phyloP scores from a whole-genome alignment of 2,888 invertebrate genomes.

The Amphipyra tragopoginis region DNA sequence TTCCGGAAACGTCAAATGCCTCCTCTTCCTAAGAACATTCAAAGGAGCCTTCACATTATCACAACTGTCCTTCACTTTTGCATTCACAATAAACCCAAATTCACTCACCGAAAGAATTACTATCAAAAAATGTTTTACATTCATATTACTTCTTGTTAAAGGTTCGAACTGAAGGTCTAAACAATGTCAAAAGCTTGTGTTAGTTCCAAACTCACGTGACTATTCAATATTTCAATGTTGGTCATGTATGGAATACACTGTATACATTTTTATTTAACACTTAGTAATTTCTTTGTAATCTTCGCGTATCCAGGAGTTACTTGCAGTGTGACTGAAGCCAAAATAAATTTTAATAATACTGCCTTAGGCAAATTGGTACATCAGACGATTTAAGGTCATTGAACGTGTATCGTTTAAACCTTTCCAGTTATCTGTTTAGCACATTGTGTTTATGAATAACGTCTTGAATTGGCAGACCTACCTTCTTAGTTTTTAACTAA shows the following conservation, averaged over 20 bases:
- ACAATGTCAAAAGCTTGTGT: conserved; percentile 19
- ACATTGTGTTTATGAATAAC: conserved; percentile 14
- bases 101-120: conserved; percentile 56
- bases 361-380: background rate
- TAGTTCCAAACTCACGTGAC: conserved; percentile 21
- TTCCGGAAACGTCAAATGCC: conserved; percentile 80
- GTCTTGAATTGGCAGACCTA: background rate
- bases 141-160: conserved; percentile 39
- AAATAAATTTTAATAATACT: conserved; percentile 19
- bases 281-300: background rate
- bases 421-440: conserved; percentile 28
- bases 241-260: conserved; percentile 17
- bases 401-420: conserved; percentile 11
- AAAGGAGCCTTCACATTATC: conserved; percentile 76
- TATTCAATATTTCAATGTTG: conserved; percentile 23
- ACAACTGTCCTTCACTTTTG: conserved; percentile 61
- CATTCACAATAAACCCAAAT: conserved; percentile 9
- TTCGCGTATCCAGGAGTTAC: background rate
- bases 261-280: conserved; percentile 19
- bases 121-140: conserved; percentile 40
- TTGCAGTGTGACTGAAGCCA: conserved; percentile 2
- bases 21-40: conserved; percentile 71
- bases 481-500: no score
- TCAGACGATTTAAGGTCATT: conserved; percentile 23
- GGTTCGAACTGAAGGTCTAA: conserved; percentile 13